phyloP scores from a whole-genome alignment of 2,888 invertebrate genomes.

The Myopa tessellatipennis region DNA sequence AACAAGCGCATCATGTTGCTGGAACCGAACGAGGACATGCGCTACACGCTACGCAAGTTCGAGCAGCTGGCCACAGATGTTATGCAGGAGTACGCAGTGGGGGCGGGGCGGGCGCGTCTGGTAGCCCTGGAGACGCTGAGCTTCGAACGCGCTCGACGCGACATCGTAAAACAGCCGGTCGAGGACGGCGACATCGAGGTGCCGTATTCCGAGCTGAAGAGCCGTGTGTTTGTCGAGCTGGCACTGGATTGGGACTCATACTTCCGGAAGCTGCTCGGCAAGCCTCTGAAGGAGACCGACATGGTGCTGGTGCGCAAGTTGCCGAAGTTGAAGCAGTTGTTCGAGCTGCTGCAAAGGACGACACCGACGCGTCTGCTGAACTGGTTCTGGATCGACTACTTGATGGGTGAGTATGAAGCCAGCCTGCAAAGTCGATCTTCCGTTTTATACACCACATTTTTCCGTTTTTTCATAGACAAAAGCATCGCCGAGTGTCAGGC shows the following conservation, averaged over 20 bases:
- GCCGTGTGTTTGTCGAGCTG: constrained; percentile 49
- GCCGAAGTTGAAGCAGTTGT: constrained; percentile 57
- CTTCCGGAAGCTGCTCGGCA: constrained; percentile 59
- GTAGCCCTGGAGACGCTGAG: constrained; percentile 61
- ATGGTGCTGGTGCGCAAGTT: constrained; percentile 56
- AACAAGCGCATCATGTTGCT: constrained; percentile 59
- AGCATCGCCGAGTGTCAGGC: constrained; percentile 55
- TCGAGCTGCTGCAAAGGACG: constrained; percentile 59
- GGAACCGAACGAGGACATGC: constrained; percentile 53
- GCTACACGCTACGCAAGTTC: constrained; percentile 59
- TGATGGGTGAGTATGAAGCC: constrained; percentile 56
- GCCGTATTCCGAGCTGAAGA: constrained; percentile 57
- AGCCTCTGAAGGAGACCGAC: constrained; percentile 56
- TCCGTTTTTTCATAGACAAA: constrained; percentile 54
- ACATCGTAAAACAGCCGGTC: constrained; percentile 53
- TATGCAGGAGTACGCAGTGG: constrained; percentile 56
- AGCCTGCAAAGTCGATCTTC: not conserved
- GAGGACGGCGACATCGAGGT: constrained; percentile 53
- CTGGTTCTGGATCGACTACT: constrained; percentile 64
- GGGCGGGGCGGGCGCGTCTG: constrained; percentile 58
- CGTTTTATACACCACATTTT: not conserved
- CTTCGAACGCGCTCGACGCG: constrained; percentile 60
- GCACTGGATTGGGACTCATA: constrained; percentile 62
- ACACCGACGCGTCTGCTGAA: constrained; percentile 58
- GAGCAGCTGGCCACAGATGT: constrained; percentile 60